A percentile compares a stretch with the other conserved stretches of the same genome.
phyloP scores from a whole-genome alignment of 1,140 invertebrate genomes.

The Matsumurasca onukii region DNA sequence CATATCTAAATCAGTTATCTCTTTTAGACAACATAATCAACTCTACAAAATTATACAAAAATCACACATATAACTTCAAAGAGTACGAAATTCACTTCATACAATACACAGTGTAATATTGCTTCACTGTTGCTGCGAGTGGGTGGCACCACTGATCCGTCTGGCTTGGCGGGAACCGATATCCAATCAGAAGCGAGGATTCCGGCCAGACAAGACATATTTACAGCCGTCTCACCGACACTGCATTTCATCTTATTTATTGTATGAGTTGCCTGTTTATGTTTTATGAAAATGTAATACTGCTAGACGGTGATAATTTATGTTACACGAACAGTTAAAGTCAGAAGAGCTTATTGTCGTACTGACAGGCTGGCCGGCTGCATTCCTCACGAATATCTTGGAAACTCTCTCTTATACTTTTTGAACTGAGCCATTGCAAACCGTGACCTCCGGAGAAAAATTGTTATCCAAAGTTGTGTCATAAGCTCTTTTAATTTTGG shows the following conservation, averaged over 20 bases:
- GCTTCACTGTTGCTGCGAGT: neutral
- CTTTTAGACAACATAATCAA: no score
- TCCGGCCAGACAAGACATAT: neutral
- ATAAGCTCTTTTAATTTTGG: no score
- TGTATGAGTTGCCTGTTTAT: neutral
- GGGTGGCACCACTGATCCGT: neutral
- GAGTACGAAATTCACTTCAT: no score
- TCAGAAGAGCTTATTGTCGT: neutral
- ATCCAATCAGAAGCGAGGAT: neutral
- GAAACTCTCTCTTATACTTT: neutral
- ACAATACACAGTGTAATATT: no score
- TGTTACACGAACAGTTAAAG: neutral
- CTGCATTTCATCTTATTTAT: neutral
- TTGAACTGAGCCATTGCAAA: no score
- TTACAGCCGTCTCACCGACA: neutral
- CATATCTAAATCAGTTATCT: no score
- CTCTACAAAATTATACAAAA: no score
- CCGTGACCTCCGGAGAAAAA: no score
- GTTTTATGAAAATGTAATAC: neutral
- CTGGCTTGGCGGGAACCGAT: neutral
- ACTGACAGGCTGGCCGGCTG: neutral
- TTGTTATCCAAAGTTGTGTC: no score
- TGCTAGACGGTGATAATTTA: neutral
- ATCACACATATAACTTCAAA: no score
- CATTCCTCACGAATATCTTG: neutral